phyloP scores from a whole-genome alignment of 92 coral and sea anemone genomes.

The Epizoanthus ramosus region DNA sequence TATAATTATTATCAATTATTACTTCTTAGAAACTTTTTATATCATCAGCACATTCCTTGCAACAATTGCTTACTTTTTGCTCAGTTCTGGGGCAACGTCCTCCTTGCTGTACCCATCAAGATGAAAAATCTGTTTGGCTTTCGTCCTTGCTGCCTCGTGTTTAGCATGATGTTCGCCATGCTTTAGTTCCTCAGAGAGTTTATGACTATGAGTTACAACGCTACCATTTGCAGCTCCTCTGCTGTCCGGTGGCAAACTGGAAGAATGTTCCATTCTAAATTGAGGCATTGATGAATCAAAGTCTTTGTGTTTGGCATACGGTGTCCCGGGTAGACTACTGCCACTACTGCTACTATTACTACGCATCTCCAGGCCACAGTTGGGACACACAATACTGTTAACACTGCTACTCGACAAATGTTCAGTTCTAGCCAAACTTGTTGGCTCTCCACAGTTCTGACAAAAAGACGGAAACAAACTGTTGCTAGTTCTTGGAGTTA shows the following conservation, averaged over 20 bases:
- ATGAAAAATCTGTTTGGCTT: conserved; percentile 74
- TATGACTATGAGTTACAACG: conserved; percentile 1
- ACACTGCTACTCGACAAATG: conserved; percentile 13
- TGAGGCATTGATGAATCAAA: conserved; percentile 45
- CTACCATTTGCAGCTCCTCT: conserved; percentile 40
- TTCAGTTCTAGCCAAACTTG: conserved; percentile 24
- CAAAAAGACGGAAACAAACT: conserved; percentile 70
- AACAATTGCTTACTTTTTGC: conserved; percentile 81
- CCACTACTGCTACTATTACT: conserved; percentile 57
- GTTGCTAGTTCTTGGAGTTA: conserved; percentile 49
- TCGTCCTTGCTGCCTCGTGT: conserved; percentile 59
- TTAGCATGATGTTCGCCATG: conserved; percentile 25
- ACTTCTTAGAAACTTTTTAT: too few species aligned
- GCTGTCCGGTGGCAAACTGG: conserved; percentile 30
- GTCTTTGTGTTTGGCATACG: conserved; percentile 54
- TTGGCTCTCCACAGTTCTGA: conserved; percentile 72
- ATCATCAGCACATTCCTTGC: too few species aligned
- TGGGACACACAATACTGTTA: conserved; percentile 33
- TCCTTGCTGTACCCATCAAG: conserved; percentile 82
- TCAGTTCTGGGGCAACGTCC: conserved; percentile 86
- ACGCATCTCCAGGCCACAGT: conserved; percentile 40
- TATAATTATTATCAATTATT: too few species aligned
- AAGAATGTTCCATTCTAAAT: neutral
- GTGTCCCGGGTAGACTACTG: conserved; percentile 72
- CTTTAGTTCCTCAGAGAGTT: conserved; percentile 18